These are phyloP conservation scores for Stenurella melanura DNA, from an alignment of 2,888 invertebrate genomes.

Conservation along the genomic window DNA sequence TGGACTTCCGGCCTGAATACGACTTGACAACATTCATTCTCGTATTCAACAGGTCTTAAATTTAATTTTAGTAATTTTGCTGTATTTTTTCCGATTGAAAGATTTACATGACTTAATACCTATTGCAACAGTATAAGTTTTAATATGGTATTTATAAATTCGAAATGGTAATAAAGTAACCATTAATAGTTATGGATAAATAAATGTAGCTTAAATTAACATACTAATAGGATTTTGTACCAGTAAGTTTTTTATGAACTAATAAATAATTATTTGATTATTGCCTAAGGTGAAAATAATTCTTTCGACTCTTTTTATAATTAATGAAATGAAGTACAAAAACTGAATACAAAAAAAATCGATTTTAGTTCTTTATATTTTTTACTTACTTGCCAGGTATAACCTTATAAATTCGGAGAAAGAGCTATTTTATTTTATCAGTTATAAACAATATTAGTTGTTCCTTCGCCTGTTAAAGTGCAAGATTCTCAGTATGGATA, in stretches of 20 bases:
- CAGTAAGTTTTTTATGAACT: not conserved
- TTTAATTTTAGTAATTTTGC: no score
- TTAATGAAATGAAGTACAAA: not conserved
- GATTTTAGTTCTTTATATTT: not conserved
- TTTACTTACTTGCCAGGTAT: slow-evolving; percentile 27
- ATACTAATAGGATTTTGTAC: slow-evolving; percentile 20
- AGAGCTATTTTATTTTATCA: not conserved
- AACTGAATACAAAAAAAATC: not conserved
- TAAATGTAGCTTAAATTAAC: slow-evolving; percentile 21
- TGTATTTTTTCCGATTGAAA: no score
- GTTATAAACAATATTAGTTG: slow-evolving; percentile 28
- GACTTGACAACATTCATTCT: no score
- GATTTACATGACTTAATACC: no score
- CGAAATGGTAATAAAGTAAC: slow-evolving; percentile 26
- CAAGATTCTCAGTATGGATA: slow-evolving; percentile 27
- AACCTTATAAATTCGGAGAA: slow-evolving; percentile 23
- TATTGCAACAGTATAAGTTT: not conserved
- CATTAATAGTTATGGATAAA: slow-evolving; percentile 21
- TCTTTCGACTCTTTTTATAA: not conserved
- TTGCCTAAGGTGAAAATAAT: slow-evolving; percentile 23
- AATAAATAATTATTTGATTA: slow-evolving; percentile 17
- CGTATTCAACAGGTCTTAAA: no score
- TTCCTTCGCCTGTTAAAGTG: slow-evolving; percentile 13
- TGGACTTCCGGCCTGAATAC: no score
- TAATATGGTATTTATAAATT: not conserved